Conservation (phyloP, 2,797 vertebrate genomes). For the Pagetopsis macropterus region DNA sequence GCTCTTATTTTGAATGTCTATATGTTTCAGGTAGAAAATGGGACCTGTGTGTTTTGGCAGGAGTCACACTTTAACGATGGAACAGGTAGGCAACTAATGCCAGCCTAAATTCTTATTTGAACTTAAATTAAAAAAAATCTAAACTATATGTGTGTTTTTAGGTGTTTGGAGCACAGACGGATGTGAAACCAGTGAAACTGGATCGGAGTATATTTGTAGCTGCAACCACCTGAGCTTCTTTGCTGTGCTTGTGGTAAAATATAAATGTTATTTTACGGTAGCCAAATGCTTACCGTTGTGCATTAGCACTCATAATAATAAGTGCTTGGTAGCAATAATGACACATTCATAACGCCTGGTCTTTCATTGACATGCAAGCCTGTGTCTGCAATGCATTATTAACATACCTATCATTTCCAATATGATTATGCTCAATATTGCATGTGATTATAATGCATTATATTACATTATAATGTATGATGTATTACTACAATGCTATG, state of each 20-base stretch:
- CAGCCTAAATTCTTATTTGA: neutral
- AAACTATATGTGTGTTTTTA: constrained; percentile 27
- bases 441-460: too few species aligned
- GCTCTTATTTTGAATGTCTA: neutral
- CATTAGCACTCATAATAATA: neutral
- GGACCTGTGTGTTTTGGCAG: constrained; percentile 79
- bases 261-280: neutral
- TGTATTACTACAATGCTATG: too few species aligned
- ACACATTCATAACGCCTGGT: too few species aligned
- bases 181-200: constrained; percentile 41
- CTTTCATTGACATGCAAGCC: too few species aligned
- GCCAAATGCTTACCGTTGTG: neutral
- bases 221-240: constrained; percentile 85
- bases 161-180: constrained; percentile 75
- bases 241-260: constrained; percentile 84
- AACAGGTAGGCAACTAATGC: constrained; percentile 48
- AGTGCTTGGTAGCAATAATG: too few species aligned
- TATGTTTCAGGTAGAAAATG: constrained; percentile 61
- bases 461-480: too few species aligned
- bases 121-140: neutral
- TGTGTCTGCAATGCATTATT: too few species aligned
- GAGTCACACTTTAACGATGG: neutral
- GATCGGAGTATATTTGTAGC: constrained; percentile 62
- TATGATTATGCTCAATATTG: too few species aligned
- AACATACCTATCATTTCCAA: too few species aligned